Base-by-base conservation (phyloP, 2,888 invertebrate genomes). In the Netelia virgata region DNA sequence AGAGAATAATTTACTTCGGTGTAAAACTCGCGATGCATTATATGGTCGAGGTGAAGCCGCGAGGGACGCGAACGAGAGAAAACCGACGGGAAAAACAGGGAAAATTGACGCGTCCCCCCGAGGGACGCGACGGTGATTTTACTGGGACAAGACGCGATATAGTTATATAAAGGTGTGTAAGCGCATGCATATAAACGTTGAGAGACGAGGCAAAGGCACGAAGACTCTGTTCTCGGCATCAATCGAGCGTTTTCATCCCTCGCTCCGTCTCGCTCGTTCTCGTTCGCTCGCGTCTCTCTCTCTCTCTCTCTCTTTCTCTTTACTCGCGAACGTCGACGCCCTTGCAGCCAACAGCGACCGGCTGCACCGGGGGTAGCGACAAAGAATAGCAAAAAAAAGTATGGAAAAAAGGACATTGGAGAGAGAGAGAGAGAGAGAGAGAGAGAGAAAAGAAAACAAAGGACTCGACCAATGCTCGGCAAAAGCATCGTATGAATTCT, bases 61-160 rank as follows among this genome's bases (percentile, higher is more conserved):
- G 14, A 72, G 66, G 43, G 20, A n/a, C 9, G 59, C 50, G 28
- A 36, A 36, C 8, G 50, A 20, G 69, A 74, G 69, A 36, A 72
- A 36, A 72, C 64, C 47, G 16, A 72, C 41, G 68, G 36, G 36
- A 36, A 36, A 36, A 53, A 84, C 70, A 64, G 50, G 53, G 66
- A 66, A 73, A 84, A 84, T 72, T 80, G 76, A 80, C 76, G 76
- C 68, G 83, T 80, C 80, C 75, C 75, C 76, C 66, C 18, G 50
- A 14, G 72, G 80, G 76, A 72, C 36, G 47, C 72, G 10, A 55
- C 20, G 66, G 70, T 76, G 80, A 84, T 68, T 76, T 72, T 18
- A 72, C 75, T 50, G 61, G 75, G 53, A 83, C 50, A 50, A 64
- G 36, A 14, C 14, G 28, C 50, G 18, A 18, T 63, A 36, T 61